Conservation (phyloP, 2,113 vertebrate genomes). For the Nycticryphes semicollaris region DNA sequence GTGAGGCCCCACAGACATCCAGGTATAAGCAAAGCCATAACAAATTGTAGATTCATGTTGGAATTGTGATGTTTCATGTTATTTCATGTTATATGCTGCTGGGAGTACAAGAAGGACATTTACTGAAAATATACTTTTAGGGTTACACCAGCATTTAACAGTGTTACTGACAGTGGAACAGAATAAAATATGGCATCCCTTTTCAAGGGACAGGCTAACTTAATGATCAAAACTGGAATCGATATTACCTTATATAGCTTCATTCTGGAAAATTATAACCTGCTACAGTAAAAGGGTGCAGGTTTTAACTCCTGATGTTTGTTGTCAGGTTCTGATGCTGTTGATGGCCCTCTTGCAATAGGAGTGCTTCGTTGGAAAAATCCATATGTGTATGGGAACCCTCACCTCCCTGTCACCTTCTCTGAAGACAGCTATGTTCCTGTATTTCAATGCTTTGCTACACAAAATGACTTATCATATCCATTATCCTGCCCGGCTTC, state of each 20-base stretch:
- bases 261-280: neutral
- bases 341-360: conserved; percentile 80
- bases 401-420: conserved; percentile 58
- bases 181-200: neutral
- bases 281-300: neutral
- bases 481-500: conserved; percentile 89
- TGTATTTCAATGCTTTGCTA: conserved; percentile 57
- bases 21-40: neutral
- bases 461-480: conserved; percentile 72
- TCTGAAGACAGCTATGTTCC: conserved; percentile 73
- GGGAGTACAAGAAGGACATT: neutral
- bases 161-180: neutral
- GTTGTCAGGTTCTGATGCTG: conserved; percentile 74
- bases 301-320: conserved; percentile 9
- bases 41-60: neutral
- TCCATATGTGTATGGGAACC: conserved; percentile 58
- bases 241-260: neutral
- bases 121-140: neutral
- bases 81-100: neutral
- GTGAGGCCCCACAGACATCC: neutral
- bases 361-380: conserved; percentile 87
- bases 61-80: neutral
- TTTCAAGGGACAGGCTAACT: neutral
- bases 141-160: neutral
- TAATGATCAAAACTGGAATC: neutral